Evolutionary conservation across 1,140 invertebrate species (phyloP).

Genomic region (Philopotamus ludificatus): DNA sequence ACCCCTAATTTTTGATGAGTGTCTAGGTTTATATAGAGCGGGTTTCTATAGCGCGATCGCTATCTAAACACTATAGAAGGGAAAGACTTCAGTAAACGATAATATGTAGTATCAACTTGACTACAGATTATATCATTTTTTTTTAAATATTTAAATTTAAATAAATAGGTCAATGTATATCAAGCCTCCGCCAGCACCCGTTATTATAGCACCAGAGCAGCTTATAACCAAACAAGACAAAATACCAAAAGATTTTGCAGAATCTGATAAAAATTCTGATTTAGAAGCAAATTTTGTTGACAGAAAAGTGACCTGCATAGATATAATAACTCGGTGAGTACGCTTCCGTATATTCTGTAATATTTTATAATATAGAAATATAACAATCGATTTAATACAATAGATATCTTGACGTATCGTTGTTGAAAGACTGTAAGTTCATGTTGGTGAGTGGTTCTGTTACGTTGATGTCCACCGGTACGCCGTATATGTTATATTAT

Average conservation of each 20-base stretch:
- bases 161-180: slow-evolving; percentile 53
- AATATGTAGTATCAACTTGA: too few relatives aligned
- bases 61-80: too few relatives aligned
- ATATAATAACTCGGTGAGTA: slow-evolving; percentile 29
- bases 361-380: background rate
- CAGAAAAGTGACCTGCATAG: slow-evolving; percentile 29
- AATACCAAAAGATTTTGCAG: background rate
- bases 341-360: background rate
- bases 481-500: slow-evolving; percentile 73
- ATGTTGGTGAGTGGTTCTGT: slow-evolving; percentile 71
- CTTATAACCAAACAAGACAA: slow-evolving; percentile 12
- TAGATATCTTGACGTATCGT: slow-evolving; percentile 66
- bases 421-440: slow-evolving; percentile 68
- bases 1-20: too few relatives aligned
- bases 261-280: background rate
- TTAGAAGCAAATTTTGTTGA: slow-evolving; percentile 36
- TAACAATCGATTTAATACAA: slow-evolving; percentile 14
- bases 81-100: too few relatives aligned
- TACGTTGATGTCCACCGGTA: slow-evolving; percentile 72
- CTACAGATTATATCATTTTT: too few relatives aligned
- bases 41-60: too few relatives aligned
- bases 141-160: too few relatives aligned
- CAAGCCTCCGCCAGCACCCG: slow-evolving; percentile 46
- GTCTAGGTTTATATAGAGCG: too few relatives aligned
- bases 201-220: slow-evolving; percentile 43